Base-by-base conservation (phyloP, 2,888 invertebrate genomes). In the Anarsia innoxiella region DNA sequence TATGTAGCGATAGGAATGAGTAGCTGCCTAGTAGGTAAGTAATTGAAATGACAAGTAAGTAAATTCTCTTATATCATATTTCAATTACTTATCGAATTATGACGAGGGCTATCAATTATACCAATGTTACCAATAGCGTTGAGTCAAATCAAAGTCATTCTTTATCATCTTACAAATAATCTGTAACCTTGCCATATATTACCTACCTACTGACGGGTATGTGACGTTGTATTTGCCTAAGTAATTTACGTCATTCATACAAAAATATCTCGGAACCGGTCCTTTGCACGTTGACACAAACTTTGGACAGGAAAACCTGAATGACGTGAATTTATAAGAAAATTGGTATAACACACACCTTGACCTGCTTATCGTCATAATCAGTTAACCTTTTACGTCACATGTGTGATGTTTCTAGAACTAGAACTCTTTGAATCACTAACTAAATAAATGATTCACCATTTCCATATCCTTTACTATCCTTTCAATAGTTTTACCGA, bases 111-210 rank as follows among this genome's bases (percentile, higher is more conserved):
- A 52, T 49, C 41, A 48, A 50, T 46, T 38, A 48, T 29, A n/a
- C 29, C 6, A 6, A 5, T 19, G 29, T 14, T 31, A 16, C 8
- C 19, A 15, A 31, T 25, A 30, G 23, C 35, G 46, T 52, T 40
- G 44, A 59, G 61, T 65, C 59, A 59, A 65, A 66, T 65, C 64
- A 68, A 66, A 64, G 63, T 68, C 63, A 56, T 45, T 46, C 38
- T 48, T 59, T 68, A 65, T 65, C 59, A 45, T 29, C 48, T 44
- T 44, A 39, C 31, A 40, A 34, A 40, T 44, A 42, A n/a, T 40
- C 40, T 37, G 41, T 42, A 48, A 55, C 59, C 54, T 59, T 59
- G 56, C 47, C 48, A 33, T 2, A 44, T 41, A 45, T 19, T 19
- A 19, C n/a, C n/a, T n/a, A 6, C n/a, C 25, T 25, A n/a, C 2